These are phyloP conservation scores for Nicator chloris DNA, from an alignment of 2,113 vertebrate genomes.

Conservation along the genomic window DNA sequence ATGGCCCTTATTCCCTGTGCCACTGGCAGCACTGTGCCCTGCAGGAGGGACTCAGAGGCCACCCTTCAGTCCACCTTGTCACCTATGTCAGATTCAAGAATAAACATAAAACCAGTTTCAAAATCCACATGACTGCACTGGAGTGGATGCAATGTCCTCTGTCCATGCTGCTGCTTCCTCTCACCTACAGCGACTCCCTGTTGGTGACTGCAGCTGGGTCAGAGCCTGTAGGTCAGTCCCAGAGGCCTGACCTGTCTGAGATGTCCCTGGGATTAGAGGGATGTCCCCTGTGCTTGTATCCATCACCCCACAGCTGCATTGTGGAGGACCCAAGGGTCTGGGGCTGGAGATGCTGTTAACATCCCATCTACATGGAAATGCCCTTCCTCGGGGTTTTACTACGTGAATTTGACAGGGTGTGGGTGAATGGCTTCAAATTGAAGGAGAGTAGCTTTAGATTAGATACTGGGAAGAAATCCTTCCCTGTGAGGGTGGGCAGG, in stretches of 20 bases:
- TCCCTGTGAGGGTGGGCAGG: accelerated
- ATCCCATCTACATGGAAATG: accelerated
- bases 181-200: background rate
- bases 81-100: background rate
- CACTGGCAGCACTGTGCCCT: background rate
- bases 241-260: background rate
- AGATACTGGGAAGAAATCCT: background rate
- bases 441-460: background rate
- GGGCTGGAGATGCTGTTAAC: background rate
- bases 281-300: background rate
- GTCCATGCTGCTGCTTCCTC: background rate
- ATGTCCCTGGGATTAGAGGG: background rate
- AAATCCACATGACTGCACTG: background rate
- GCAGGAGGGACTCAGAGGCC: background rate
- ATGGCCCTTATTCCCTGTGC: background rate
- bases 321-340: background rate
- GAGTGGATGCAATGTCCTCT: accelerated
- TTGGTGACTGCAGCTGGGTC: background rate
- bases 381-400: background rate
- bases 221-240: background rate
- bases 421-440: background rate
- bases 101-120: background rate
- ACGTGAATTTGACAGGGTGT: background rate
- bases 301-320: background rate
- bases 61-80: background rate